Evolutionary conservation across 2,888 invertebrate genomes (phyloP), one percentile per base, ranked within the genome.

Genomic region (Erynnis tages): DNA sequence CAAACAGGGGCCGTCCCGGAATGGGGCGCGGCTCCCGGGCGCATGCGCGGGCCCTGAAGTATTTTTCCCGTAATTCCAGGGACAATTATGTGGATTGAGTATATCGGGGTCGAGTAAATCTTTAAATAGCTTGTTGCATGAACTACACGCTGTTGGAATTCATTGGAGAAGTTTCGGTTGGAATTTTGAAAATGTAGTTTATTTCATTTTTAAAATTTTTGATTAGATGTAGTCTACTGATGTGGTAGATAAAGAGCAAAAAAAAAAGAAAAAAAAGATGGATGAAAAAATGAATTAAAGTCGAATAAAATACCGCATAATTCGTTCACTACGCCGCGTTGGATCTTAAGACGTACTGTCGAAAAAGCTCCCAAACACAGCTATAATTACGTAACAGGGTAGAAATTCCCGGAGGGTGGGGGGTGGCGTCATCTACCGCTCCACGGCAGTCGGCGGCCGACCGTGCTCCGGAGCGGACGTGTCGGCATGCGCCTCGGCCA

Each of bases 1-100:
- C 67, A 67, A 67, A 63, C 60, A 63, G 64, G 66, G 64, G 58
- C 66, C 63, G 65, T 69, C 67, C 78, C 79, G 73, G 82, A 83
- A 76, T 76, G 77, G 86, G 86, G 87, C 79, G 86, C 81, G 80
- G 84, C 82, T 70, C 58, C 43, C 25, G 10, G 61, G 64, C 85
- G 86, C 87, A 74, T 78, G 84, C 86, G 85, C 52, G 52, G 50
- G 46, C 5, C 29, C 48, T 52, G 21, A 21, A 37, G 37, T 37
- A 52, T 52, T 52, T 52, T 44, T 52, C 72, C 74, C 72, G 67
- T 73, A 74, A 77, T 74, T 69, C 68, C 58, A 67, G 70, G 73
- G 73, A 76, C 66, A 69, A 74, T 73, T 71, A 71, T 69, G 67
- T 70, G 69, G 67, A 69, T 63, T 48, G 45, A 29, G 49, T 53